A percentile compares a stretch with the other conserved stretches of the same genome.
These are phyloP conservation scores for Drosophila quadrilineata DNA, from an alignment of 1,140 invertebrate species.

Conservation along the genomic window DNA sequence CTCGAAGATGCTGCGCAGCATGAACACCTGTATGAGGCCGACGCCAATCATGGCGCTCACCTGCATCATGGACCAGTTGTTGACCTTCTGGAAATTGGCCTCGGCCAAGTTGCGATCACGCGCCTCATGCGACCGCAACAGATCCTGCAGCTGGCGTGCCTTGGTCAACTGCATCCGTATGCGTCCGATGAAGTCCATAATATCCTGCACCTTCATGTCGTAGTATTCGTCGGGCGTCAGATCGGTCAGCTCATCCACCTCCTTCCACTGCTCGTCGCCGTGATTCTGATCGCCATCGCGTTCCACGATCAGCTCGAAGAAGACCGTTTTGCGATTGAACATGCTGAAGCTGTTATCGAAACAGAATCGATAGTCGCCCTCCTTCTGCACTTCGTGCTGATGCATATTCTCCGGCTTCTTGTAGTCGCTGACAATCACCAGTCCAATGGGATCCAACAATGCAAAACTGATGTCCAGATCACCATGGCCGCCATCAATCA, in stretches of 20 bases:
- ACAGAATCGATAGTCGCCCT: conserved; percentile 90
- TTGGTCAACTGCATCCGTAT: conserved; percentile 85
- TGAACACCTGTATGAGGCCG: conserved; percentile 85
- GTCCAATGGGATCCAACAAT: conserved; percentile 85
- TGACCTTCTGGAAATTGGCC: conserved; percentile 88
- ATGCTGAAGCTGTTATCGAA: conserved; percentile 92
- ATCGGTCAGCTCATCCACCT: conserved; percentile 74
- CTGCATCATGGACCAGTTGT: conserved; percentile 87
- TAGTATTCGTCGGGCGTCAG: conserved; percentile 83
- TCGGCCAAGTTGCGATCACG: conserved; percentile 91
- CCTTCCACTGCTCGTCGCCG: conserved; percentile 83
- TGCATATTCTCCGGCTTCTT: conserved; percentile 88
- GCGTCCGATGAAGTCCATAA: conserved; percentile 84
- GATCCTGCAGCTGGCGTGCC: conserved; percentile 87
- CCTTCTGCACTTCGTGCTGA: conserved; percentile 82
- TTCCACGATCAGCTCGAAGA: conserved; percentile 89
- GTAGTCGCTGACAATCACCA: conserved; percentile 85
- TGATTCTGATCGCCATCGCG: conserved; percentile 81
- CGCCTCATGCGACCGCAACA: conserved; percentile 87
- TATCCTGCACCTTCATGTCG: conserved; percentile 86
- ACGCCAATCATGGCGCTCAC: conserved; percentile 87
- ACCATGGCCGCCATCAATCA: conserved; percentile 88
- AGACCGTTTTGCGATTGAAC: conserved; percentile 90
- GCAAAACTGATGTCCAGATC: conserved; percentile 90
- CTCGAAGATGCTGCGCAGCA: conserved; percentile 87